Percentiles rank a stretch among this genome's conserved stretches.
Evolutionary conservation across 1,140 invertebrate species (phyloP).

Genomic region (Anastrepha obliqua): DNA sequence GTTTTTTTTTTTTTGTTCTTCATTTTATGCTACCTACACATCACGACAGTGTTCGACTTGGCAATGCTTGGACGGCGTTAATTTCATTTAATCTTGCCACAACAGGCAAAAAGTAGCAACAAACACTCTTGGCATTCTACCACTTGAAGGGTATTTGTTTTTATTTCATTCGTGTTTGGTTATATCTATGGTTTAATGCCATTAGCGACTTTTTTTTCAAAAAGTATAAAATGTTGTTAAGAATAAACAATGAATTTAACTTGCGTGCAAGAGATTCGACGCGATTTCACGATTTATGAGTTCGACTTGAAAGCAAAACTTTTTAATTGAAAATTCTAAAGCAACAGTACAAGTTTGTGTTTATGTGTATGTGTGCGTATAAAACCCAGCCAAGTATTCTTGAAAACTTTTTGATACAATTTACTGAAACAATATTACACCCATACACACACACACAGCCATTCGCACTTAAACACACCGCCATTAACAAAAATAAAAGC

Average conservation of each 20-base stretch:
- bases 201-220: not conserved
- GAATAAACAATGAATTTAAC: not conserved
- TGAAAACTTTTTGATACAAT: constrained; percentile 26
- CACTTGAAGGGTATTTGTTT: not conserved
- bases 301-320: constrained; percentile 46
- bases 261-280: not conserved
- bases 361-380: not conserved
- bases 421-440: not conserved
- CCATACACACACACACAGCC: too few species aligned
- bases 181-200: not conserved
- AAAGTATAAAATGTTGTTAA: constrained; percentile 12
- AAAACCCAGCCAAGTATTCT: not conserved
- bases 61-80: constrained; percentile 12
- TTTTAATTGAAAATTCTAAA: constrained; percentile 42
- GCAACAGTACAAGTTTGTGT: not conserved
- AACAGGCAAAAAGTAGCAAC: not conserved
- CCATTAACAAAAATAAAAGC: not conserved
- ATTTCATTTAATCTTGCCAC: constrained; percentile 21
- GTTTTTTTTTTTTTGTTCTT: not conserved
- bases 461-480: not conserved
- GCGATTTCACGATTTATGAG: constrained; percentile 47
- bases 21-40: not conserved
- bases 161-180: not conserved
- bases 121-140: not conserved
- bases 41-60: not conserved